phyloP scores from a whole-genome alignment of 2,888 invertebrate species.

The Bruchidius siliquastri region DNA sequence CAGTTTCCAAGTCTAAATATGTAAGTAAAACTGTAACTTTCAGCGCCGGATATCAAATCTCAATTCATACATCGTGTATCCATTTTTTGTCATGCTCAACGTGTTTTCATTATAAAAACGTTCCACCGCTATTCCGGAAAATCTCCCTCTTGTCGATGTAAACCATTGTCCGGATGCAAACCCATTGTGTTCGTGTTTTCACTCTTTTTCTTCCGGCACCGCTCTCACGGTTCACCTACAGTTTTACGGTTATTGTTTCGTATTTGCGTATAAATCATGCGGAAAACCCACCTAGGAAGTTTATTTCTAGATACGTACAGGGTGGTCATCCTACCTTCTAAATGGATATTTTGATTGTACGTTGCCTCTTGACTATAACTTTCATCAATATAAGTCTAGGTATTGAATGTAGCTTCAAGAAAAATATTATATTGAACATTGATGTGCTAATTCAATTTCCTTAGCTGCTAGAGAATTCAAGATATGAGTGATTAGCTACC shows the following conservation, averaged over 20 bases:
- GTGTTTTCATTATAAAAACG: neutral
- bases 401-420: no score
- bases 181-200: constrained; percentile 26
- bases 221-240: constrained; percentile 34
- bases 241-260: constrained; percentile 40
- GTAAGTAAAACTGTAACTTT: no score
- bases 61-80: neutral
- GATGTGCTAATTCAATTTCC: no score
- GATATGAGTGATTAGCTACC: no score
- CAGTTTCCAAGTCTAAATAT: no score
- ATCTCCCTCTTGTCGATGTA: neutral
- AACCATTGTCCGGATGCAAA: constrained; percentile 3
- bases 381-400: no score
- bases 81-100: neutral
- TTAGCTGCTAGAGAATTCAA: no score
- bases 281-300: constrained; percentile 26
- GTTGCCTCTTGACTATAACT: no score
- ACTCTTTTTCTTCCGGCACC: constrained; percentile 29
- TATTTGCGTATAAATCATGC: constrained; percentile 38
- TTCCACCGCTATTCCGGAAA: neutral
- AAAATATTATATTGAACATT: no score
- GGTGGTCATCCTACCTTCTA: neutral
- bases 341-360: neutral
- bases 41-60: neutral
- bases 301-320: neutral